Conservation (phyloP, 2,888 invertebrate species). For the Athalia rosae region DNA sequence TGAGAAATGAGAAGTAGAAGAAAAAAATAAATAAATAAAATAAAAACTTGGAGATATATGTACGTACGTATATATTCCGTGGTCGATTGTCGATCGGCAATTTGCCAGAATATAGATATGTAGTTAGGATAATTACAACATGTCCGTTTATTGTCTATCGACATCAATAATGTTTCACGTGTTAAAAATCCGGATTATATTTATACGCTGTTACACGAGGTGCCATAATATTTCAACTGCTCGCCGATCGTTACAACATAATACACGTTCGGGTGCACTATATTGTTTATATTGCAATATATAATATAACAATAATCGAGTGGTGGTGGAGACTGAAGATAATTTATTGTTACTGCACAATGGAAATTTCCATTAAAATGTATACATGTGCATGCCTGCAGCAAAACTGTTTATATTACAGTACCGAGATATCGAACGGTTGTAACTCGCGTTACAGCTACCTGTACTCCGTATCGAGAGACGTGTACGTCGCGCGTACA, state of each 20-base stretch:
- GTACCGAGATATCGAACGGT: background rate
- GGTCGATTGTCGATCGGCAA: constrained; percentile 8
- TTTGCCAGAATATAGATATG: constrained; percentile 14
- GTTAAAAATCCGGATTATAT: too few species aligned
- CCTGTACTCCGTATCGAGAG: too few species aligned
- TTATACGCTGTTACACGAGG: too few species aligned
- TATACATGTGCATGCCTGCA: background rate
- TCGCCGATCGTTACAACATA: background rate
- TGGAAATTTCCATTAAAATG: constrained; percentile 31
- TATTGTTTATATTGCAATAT: constrained; percentile 22
- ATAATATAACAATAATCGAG: background rate
- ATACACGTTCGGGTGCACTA: background rate
- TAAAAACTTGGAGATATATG: background rate
- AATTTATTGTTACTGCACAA: constrained; percentile 11
- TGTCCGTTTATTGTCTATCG: too few species aligned
- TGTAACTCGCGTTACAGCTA: background rate
- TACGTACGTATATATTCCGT: background rate
- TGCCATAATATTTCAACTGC: background rate
- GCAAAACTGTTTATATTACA: background rate
- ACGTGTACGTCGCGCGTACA: background rate
- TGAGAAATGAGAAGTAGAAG: background rate
- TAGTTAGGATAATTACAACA: background rate
- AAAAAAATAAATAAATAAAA: background rate
- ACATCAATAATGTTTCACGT: too few species aligned
- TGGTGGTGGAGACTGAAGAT: background rate